Base-by-base conservation (phyloP, 2,113 vertebrate species). In the Channa maculata region DNA sequence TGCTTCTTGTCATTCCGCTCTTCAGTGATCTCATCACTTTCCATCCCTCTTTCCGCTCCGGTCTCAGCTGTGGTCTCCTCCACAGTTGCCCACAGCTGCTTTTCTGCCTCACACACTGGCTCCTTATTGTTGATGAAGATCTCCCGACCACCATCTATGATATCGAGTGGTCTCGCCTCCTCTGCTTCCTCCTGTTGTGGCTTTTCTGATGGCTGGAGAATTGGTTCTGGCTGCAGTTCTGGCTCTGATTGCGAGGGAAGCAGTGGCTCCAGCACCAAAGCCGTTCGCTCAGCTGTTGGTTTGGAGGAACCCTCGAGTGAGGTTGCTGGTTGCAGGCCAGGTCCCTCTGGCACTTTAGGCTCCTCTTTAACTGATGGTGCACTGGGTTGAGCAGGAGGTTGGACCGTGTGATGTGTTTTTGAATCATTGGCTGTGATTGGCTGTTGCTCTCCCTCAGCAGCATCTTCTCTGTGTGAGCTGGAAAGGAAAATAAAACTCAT, bases 81-180 rank as follows among this genome's bases (percentile, higher is more conserved):
- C 77, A 91, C 78, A 11, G 89, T 57, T 7, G 87, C 89, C 91
- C 91, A 90, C 48, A 91, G 87, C 48, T 90, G 79, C 36, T 83
- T 81, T 38, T 91, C 91, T 15, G 73, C 82, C 39, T 87, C 73
- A 2, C 68, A 57, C 63, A 52, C 77, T 39, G 86, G 74, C 51
- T 88, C 67, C 51, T 85, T 43, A 5, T 75, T 77, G 75, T 62
- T n/a, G 53, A 65, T 5, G 1, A 53, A 60, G 55, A 51, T 52
- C 78, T 80, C 54, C 67, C 63, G 76, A 69, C 65, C 72, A 34
- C 77, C 65, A 24, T 36, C 66, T 55, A 49, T 4, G 36, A 8
- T 14, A 34, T 55, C 11, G 1, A n/a, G 48, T 10, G 50, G 51
- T 62, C 82, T 80, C 45, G 54, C 57, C 59, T 78, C 73, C 12